Evolutionary conservation across 2,113 vertebrate genomes (phyloP).

Genomic region (Pungitius pungitius): DNA sequence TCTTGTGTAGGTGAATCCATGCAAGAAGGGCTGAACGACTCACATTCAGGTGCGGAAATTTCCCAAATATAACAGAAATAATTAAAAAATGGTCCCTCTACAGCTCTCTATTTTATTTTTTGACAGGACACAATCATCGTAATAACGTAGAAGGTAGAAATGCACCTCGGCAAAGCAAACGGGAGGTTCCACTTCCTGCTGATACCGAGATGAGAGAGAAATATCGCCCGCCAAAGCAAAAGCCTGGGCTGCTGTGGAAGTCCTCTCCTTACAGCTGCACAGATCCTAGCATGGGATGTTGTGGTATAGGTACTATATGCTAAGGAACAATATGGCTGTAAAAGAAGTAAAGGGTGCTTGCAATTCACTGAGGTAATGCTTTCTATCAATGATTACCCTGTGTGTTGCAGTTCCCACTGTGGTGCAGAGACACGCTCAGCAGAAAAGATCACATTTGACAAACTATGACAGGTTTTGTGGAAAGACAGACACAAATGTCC

Average conservation of each 20-base stretch:
- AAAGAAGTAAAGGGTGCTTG: not conserved
- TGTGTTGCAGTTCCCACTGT: conserved; percentile 78
- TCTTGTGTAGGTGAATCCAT: not conserved
- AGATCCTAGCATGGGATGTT: conserved; percentile 50
- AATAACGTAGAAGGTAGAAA: conserved; percentile 49
- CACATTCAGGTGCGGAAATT: not conserved
- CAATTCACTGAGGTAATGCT: not conserved
- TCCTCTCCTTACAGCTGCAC: conserved; percentile 70
- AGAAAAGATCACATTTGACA: conserved; percentile 68
- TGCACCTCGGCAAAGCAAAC: conserved; percentile 51
- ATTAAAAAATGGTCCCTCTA: not conserved
- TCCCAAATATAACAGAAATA: conserved; percentile 12
- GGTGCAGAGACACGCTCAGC: conserved; percentile 72
- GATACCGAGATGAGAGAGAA: conserved; percentile 79
- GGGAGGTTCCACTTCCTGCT: conserved; percentile 32
- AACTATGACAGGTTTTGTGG: conserved; percentile 80
- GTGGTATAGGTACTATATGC: conserved; percentile 74
- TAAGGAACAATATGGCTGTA: no score
- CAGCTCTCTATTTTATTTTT: conserved; percentile 13
- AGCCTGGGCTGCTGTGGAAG: conserved; percentile 69
- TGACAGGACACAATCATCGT: conserved; percentile 65
- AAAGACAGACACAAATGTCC: conserved; percentile 63
- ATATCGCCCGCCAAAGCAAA: conserved; percentile 70
- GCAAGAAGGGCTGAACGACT: conserved; percentile 5
- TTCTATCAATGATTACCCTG: not conserved